Percentiles rank a stretch among this genome's conserved stretches.
phyloP scores from a whole-genome alignment of 2,797 vertebrate species.

The Bradypodion pumilum region DNA sequence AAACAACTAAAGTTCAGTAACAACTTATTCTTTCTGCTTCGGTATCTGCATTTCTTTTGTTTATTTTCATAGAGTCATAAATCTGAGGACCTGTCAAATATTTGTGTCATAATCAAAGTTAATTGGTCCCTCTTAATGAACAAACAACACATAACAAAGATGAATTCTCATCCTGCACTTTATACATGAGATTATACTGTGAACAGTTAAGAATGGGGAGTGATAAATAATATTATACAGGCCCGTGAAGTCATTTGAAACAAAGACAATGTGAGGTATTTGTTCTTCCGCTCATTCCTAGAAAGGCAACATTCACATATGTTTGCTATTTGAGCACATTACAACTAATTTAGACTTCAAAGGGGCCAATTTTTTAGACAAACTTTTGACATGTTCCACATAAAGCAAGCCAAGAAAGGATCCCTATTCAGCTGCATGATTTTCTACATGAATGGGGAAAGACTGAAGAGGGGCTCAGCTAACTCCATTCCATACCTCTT shows the following conservation, averaged over 20 bases:
- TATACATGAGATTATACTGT: conserved; percentile 59
- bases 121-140: conserved; percentile 91
- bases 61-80: conserved; percentile 97
- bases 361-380: too few relatives aligned
- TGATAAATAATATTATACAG: conserved; percentile 42
- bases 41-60: conserved; percentile 98
- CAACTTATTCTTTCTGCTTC: conserved; percentile 99
- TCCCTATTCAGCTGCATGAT: too few relatives aligned
- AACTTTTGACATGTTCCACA: too few relatives aligned
- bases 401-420: too few relatives aligned
- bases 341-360: too few relatives aligned
- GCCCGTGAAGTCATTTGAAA: conserved; percentile 57
- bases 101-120: conserved; percentile 99
- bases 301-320: conserved; percentile 11
- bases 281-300: conserved; percentile 51
- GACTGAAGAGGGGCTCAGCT: too few relatives aligned
- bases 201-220: conserved; percentile 68
- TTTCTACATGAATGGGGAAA: too few relatives aligned
- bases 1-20: conserved; percentile 97
- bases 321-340: too few relatives aligned
- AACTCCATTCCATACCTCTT: too few relatives aligned
- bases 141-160: conserved; percentile 79
- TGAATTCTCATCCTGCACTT: conserved; percentile 66
- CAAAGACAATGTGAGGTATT: conserved; percentile 36
- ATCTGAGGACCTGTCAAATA: conserved; percentile 97